These are phyloP conservation scores for Nymphalis urticae DNA, from an alignment of 2,888 invertebrate genomes.

Conservation along the genomic window DNA sequence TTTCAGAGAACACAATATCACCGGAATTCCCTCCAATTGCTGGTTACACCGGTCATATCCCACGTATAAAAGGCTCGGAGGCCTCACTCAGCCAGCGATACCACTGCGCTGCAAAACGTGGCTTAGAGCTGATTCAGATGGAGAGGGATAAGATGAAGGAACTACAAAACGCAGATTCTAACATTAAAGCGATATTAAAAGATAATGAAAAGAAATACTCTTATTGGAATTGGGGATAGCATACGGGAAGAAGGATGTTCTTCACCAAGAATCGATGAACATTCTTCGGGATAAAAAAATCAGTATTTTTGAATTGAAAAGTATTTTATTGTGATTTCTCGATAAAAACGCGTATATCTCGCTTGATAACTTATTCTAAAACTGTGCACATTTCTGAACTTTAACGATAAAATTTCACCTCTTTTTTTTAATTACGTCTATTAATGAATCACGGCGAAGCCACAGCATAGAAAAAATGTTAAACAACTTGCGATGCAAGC, in stretches of 20 bases:
- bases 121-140: constrained; percentile 81
- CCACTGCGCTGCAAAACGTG: constrained; percentile 84
- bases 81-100: constrained; percentile 86
- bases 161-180: constrained; percentile 62
- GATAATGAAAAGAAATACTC: constrained; percentile 71
- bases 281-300: constrained; percentile 57
- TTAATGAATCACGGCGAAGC: too few species aligned
- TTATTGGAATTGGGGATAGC: constrained; percentile 80
- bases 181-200: constrained; percentile 67
- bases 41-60: constrained; percentile 88
- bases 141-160: constrained; percentile 78
- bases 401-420: too few species aligned
- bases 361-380: not conserved
- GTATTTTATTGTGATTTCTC: constrained; percentile 26
- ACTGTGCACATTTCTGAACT: not conserved
- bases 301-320: constrained; percentile 37
- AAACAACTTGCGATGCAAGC: too few species aligned
- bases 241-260: constrained; percentile 80
- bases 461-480: too few species aligned
- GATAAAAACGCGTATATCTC: not conserved
- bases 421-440: too few species aligned
- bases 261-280: constrained; percentile 72
- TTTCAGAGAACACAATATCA: constrained; percentile 83
- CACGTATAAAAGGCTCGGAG: constrained; percentile 84
- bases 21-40: constrained; percentile 87